A percentile compares a stretch with the other conserved stretches of the same genome.
Evolutionary conservation across 2,888 invertebrate species (phyloP).

Genomic region (Odontomyia ornata): DNA sequence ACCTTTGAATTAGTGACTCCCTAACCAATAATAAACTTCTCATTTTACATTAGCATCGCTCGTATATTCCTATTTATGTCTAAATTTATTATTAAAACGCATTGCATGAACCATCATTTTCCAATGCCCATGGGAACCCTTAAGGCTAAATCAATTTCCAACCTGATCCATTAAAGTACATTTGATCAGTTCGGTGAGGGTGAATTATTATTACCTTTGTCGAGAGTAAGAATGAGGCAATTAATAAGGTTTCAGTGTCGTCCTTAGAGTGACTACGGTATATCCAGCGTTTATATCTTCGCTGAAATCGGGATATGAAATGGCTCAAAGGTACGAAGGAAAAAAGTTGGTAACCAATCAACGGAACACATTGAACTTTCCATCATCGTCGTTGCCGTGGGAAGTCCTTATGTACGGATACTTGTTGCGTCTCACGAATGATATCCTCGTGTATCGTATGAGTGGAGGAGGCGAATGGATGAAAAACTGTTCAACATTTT

Average conservation of each 20-base stretch:
- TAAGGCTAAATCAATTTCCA: background rate
- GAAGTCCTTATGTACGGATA: background rate
- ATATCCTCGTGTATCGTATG: background rate
- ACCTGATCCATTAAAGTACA: background rate
- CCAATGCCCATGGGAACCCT: background rate
- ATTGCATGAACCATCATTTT: background rate
- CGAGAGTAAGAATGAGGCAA: background rate
- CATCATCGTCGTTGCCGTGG: background rate
- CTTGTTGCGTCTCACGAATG: background rate
- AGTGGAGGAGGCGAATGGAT: background rate
- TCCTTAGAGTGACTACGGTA: background rate
- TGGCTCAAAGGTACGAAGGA: background rate
- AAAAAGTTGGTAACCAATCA: background rate
- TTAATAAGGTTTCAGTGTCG: background rate
- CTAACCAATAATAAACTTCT: no score
- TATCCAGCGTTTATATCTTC: background rate
- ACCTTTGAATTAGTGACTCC: no score
- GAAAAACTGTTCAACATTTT: background rate
- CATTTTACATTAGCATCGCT: no score
- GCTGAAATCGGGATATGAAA: background rate
- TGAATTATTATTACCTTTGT: background rate
- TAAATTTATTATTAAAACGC: background rate
- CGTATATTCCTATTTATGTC: no score
- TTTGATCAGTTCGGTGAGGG: background rate
- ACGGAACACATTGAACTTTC: background rate